Base-by-base conservation (phyloP, 2,113 vertebrate species). In the Ceyx margarethae region DNA sequence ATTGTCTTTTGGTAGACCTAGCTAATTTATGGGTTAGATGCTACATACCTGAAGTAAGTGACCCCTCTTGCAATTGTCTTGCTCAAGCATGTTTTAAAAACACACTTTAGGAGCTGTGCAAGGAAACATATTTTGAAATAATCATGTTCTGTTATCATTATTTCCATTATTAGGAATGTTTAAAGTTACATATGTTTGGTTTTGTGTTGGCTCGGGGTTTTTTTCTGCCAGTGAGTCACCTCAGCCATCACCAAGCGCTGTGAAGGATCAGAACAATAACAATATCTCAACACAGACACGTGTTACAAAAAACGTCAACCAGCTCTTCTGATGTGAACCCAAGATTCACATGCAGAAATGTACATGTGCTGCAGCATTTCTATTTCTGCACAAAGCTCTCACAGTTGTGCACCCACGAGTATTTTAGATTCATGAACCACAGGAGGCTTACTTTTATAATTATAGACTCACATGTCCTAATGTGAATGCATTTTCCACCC, bases 341-440 rank as follows among this genome's bases (percentile, higher is more conserved):
- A 79, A 69, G 62, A 87, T 51, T 61, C 84, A 87, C 37, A 33
- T 91, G 81, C 62, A 90, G 61, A 53, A 46, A 84, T 42, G 28
- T 69, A 61, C 75, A 85, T 64, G 91, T 92, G 82, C 64, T 91
- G 76, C 75, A 58, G 51, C 25, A 28, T 31, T 91, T 87, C 90
- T 90, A 53, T 94, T 95, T 96, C 72, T 94, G 82, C 35, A 69
- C 31, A 72, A 51, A 94, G 81, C 45, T 51, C 33, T 15, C 4
- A 1, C 66, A 40, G 19, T 71, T 85, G 25, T 80, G 56, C 43
- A 75, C 66, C 81, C 86, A 77, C 3, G 2, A 81, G 35, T 78
- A 80, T 85, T 92, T 91, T 71, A 90, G 67, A 28, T 93, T 84
- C 35, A 58, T 57, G 53, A 95, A 75, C 16, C 15, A 75, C 58